These are phyloP conservation scores for Pogonocichla stellata DNA, from an alignment of 2,113 vertebrate species.

Conservation along the genomic window DNA sequence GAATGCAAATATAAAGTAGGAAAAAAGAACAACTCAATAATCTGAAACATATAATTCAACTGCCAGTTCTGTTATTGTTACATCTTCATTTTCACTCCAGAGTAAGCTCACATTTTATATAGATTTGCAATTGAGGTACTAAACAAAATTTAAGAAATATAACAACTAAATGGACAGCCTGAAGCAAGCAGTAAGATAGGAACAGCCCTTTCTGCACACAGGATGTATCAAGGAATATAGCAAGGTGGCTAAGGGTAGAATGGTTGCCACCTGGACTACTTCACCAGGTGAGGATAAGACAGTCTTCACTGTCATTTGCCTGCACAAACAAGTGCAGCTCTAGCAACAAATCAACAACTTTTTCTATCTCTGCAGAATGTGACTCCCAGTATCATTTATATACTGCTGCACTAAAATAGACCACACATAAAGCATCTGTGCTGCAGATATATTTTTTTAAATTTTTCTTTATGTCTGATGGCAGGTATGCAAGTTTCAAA, in stretches of 20 bases:
- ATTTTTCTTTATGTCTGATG: not conserved
- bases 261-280: not conserved
- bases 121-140: not conserved
- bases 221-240: not conserved
- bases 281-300: not conserved
- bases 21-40: not conserved
- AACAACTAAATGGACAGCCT: not conserved
- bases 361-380: not conserved
- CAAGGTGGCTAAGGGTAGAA: not conserved
- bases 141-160: not conserved
- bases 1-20: not conserved
- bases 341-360: not conserved
- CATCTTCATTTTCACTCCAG: not conserved
- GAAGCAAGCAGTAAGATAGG: not conserved
- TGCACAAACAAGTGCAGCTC: not conserved
- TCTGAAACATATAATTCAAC: not conserved
- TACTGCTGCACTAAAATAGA: not conserved
- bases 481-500: not conserved
- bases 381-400: not conserved
- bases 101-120: not conserved
- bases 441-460: not conserved
- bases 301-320: not conserved
- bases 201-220: not conserved
- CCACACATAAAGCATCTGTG: not conserved
- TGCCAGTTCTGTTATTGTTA: not conserved